These are phyloP conservation scores for Amphiura filiformis DNA, from an alignment of 35 echinoderm and acorn worm species.

Conservation along the genomic window DNA sequence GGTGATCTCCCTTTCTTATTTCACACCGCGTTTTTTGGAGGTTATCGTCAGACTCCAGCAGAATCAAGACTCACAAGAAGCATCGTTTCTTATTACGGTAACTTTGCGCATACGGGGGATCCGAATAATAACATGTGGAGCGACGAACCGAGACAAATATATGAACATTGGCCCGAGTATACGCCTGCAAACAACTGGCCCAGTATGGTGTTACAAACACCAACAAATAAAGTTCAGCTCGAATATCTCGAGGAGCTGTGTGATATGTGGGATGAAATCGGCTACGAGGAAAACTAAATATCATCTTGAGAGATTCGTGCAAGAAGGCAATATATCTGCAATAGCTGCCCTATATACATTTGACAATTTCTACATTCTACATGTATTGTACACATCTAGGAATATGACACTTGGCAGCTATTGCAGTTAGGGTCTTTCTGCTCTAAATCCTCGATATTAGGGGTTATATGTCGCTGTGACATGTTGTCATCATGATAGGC, in stretches of 20 bases:
- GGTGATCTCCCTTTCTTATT: slow-evolving; percentile 56
- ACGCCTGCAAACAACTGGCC: neutral
- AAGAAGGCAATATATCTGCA: too few relatives aligned
- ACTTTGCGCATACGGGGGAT: slow-evolving; percentile 47
- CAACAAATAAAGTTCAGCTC: neutral
- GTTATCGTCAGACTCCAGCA: slow-evolving; percentile 12
- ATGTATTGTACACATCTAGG: too few relatives aligned
- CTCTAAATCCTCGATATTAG: too few relatives aligned
- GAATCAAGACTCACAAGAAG: neutral
- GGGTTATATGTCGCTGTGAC: too few relatives aligned
- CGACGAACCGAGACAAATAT: neutral
- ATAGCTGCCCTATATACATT: too few relatives aligned
- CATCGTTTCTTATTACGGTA: slow-evolving; percentile 39
- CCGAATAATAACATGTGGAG: slow-evolving; percentile 29
- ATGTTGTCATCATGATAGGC: too few relatives aligned
- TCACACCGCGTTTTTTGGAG: slow-evolving; percentile 10
- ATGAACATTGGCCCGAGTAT: neutral
- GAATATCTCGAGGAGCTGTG: neutral
- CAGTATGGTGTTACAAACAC: neutral
- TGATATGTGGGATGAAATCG: neutral
- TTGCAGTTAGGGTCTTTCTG: too few relatives aligned
- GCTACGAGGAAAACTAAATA: neutral
- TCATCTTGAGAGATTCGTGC: too few relatives aligned
- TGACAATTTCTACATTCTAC: too few relatives aligned
- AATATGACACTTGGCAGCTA: too few relatives aligned